Evolutionary conservation across 2,888 invertebrate genomes (phyloP).

Genomic region (Hoplodrina blanda): DNA sequence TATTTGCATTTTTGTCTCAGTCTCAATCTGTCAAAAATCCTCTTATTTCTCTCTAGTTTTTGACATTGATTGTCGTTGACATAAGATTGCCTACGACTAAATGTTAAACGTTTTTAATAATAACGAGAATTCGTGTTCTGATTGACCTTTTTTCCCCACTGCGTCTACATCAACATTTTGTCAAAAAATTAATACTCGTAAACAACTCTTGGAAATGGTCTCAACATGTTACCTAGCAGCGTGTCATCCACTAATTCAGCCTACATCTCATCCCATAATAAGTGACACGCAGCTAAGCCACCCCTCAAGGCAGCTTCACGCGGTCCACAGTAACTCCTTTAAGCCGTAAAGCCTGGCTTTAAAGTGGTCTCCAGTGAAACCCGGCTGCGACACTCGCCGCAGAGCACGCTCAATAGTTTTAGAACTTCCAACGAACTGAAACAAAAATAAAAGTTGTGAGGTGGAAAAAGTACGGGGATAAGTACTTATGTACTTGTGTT

Average conservation of each 20-base stretch:
- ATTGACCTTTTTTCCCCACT: no score
- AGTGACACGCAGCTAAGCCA: conserved; percentile 47
- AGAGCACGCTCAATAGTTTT: conserved; percentile 54
- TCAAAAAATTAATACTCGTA: no score
- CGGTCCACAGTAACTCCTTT: conserved; percentile 39
- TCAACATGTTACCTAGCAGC: not conserved
- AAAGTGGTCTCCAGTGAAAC: conserved; percentile 43
- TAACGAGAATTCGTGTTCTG: no score
- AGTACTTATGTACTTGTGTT: conserved; percentile 11
- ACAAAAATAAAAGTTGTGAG: conserved; percentile 45
- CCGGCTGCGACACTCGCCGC: conserved; percentile 42
- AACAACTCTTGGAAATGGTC: not conserved
- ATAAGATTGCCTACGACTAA: no score
- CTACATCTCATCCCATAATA: conserved; percentile 42
- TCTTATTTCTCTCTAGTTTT: no score
- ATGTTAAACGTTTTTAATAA: no score
- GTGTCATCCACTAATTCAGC: conserved; percentile 13
- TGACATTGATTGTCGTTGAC: no score
- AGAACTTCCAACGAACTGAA: conserved; percentile 33
- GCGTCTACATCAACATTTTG: no score
- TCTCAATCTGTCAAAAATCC: no score
- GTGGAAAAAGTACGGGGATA: conserved; percentile 39
- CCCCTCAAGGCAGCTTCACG: conserved; percentile 39
- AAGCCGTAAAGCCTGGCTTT: conserved; percentile 55
- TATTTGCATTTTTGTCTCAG: no score